Conservation (phyloP, 2,888 invertebrate genomes). For the Melanargia galathea region DNA sequence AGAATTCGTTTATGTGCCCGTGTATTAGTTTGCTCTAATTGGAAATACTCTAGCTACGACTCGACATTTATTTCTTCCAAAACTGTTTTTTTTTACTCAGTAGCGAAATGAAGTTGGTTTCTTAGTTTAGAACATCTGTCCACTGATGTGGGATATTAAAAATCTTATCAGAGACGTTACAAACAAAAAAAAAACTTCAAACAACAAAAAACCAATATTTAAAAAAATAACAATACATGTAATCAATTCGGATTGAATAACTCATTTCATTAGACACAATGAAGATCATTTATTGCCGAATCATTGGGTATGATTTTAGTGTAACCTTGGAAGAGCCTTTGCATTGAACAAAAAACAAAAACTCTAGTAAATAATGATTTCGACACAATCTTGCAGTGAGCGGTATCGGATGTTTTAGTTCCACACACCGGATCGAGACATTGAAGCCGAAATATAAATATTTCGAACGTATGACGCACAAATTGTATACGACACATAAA, state of each 20-base stretch:
- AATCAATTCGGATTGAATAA: not conserved
- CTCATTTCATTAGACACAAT: not conserved
- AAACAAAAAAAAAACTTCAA: too few relatives aligned
- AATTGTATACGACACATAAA: not conserved
- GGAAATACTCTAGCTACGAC: too few relatives aligned
- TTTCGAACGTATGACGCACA: not conserved
- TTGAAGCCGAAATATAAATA: conserved; percentile 3
- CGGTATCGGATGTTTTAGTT: conserved; percentile 11
- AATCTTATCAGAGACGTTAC: too few relatives aligned
- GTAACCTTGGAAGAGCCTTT: not conserved
- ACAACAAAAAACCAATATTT: too few relatives aligned
- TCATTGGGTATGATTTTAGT: conserved; percentile 1
- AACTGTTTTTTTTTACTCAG: too few relatives aligned
- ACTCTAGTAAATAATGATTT: not conserved
- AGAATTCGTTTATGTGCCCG: too few relatives aligned
- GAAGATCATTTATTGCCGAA: not conserved
- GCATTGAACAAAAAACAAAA: not conserved
- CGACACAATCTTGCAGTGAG: not conserved
- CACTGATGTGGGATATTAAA: too few relatives aligned
- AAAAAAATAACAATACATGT: not conserved
- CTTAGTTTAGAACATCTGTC: too few relatives aligned
- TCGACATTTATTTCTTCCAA: too few relatives aligned
- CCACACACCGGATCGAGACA: not conserved
- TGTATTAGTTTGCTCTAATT: too few relatives aligned
- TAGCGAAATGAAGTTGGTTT: too few relatives aligned